Percentiles rank a stretch among this genome's conserved stretches.
phyloP scores from a whole-genome alignment of 1,140 invertebrate genomes.

The Atta colombica region DNA sequence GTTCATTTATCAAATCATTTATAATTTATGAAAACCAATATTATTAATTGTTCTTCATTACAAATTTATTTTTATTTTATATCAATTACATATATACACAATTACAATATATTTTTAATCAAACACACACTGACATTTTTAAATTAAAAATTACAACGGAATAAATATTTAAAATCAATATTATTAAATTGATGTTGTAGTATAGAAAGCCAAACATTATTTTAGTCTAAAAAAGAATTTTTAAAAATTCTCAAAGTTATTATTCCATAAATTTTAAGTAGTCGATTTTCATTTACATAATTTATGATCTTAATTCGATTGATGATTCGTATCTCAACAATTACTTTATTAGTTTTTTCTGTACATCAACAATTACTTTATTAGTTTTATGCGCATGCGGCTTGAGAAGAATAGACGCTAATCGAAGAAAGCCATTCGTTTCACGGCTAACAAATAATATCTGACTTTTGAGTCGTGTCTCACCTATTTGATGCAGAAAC shows the following conservation, averaged over 20 bases:
- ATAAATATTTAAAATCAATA: too few relatives aligned
- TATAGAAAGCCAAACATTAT: too few relatives aligned
- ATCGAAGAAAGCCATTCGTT: conserved; percentile 4
- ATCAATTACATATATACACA: too few relatives aligned
- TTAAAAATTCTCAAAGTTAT: not conserved
- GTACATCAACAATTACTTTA: conserved; percentile 1
- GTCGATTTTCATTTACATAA: not conserved
- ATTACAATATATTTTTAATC: too few relatives aligned
- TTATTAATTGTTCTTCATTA: too few relatives aligned
- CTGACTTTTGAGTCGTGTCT: not conserved
- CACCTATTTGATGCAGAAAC: not conserved
- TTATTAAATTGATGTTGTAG: not conserved
- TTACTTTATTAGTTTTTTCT: conserved; percentile 8
- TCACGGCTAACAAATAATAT: not conserved
- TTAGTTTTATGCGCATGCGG: conserved; percentile 3
- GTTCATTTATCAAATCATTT: too few relatives aligned
- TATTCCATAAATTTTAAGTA: not conserved
- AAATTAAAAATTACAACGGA: too few relatives aligned
- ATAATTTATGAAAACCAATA: too few relatives aligned
- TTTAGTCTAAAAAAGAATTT: not conserved
- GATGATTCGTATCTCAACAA: not conserved
- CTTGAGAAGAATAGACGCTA: not conserved
- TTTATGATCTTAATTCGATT: not conserved
- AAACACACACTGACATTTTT: too few relatives aligned
- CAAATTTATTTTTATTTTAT: too few relatives aligned